Evolutionary conservation across 2,888 invertebrate species (phyloP), one percentile per base, ranked within the genome.

Genomic region (Pristionchus fissidentatus): DNA sequence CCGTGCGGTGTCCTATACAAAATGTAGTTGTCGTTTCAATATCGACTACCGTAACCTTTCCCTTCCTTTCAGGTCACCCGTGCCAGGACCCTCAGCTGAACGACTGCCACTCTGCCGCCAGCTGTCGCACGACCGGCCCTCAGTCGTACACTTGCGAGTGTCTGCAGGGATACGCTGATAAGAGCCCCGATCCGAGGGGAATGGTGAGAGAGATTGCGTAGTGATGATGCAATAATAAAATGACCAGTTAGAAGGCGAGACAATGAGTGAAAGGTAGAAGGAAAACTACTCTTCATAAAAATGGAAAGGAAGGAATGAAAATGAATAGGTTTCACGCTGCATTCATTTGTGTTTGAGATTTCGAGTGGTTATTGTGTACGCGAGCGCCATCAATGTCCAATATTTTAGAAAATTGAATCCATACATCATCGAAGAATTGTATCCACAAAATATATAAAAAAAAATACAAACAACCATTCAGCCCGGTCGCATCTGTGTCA

Each of bases 131-230:
- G 10, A 89, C 87, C 38, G 91, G 91, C n/a, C 85, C 89, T n/a
- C 86, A 87, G 32, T 84, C 83, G 55, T 92, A 92, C 87, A 92
- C 91, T 7, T 92, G 92, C 85, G 90, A 92, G 85, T 92, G 92
- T 79, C 88, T 90, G 22, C 86, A 86, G 26, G 91, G 89, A 60
- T 92, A 91, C 83, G 91, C 84, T 5, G 92, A 92, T 79, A 85
- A 88, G 1, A 89, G 89, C 0, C 90, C 92, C 26, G 90, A 91
- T 60, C 75, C 85, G 13, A 57, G 78, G 10, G 86, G 83, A 79
- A 88, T 87, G 62, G 91, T 92, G 19, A 19, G 49, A 49, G 49
- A 10, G n/a, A n/a, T n/a, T n/a, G n/a, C n/a, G n/a, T n/a, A n/a
- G n/a, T n/a, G n/a, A n/a, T n/a, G n/a, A n/a, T 49, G 10, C 10